phyloP scores from a whole-genome alignment of 2,888 invertebrate genomes.

The Yponomeuta sedellus region DNA sequence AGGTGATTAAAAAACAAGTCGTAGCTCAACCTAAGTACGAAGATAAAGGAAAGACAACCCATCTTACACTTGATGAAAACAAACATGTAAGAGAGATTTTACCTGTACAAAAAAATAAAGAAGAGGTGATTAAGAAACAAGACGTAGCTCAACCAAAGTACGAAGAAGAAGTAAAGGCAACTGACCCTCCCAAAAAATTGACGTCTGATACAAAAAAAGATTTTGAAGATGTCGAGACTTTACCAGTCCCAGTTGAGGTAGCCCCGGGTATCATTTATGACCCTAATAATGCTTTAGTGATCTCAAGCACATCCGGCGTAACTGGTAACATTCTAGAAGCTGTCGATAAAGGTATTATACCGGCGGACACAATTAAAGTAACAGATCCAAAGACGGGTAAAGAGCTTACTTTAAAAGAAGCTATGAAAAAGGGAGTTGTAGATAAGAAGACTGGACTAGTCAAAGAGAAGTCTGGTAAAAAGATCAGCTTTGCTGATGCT shows the following conservation, averaged over 20 bases:
- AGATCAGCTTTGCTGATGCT: slow-evolving; percentile 83
- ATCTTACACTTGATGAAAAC: not conserved
- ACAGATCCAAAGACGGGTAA: slow-evolving; percentile 82
- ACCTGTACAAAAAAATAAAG: not conserved
- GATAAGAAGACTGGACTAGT: slow-evolving; percentile 83
- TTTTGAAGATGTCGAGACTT: slow-evolving; percentile 13
- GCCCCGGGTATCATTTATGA: slow-evolving; percentile 84
- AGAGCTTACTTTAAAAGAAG: slow-evolving; percentile 84
- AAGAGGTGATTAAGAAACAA: not conserved
- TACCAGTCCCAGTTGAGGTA: slow-evolving; percentile 69
- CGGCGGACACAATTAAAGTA: slow-evolving; percentile 81
- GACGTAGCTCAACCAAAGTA: not conserved
- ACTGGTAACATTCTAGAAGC: slow-evolving; percentile 85
- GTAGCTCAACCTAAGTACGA: not conserved
- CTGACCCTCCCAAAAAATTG: slow-evolving; percentile 3
- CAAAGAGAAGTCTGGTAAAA: slow-evolving; percentile 79
- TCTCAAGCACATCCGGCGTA: slow-evolving; percentile 82
- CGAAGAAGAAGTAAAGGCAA: slow-evolving; percentile 14
- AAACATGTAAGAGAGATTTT: not conserved
- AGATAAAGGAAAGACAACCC: not conserved
- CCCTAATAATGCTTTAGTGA: slow-evolving; percentile 82
- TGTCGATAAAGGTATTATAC: slow-evolving; percentile 84
- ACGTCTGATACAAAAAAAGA: slow-evolving; percentile 20
- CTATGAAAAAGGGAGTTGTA: slow-evolving; percentile 84
- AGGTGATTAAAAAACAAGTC: not conserved